phyloP scores from a whole-genome alignment of 2,797 vertebrate species.

The Enteromius trimaculatus region DNA sequence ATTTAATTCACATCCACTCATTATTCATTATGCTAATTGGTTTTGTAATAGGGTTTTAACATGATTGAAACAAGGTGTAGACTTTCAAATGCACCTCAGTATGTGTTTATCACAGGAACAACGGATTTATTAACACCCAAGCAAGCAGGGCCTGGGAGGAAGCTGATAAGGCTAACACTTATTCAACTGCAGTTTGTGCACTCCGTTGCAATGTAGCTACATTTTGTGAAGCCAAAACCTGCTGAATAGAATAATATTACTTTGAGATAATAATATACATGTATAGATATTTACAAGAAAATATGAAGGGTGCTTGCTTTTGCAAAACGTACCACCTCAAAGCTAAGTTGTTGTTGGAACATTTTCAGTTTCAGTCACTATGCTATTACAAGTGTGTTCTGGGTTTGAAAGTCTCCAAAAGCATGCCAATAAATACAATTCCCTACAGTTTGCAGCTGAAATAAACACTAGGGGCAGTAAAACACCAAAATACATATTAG shows the following conservation, averaged over 20 bases:
- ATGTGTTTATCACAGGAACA: slow-evolving; percentile 21
- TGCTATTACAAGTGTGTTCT: background rate
- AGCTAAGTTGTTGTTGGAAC: background rate
- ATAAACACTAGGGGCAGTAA: background rate
- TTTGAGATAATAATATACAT: background rate
- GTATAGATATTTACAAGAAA: background rate
- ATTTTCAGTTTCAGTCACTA: background rate
- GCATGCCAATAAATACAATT: background rate
- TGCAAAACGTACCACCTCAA: background rate
- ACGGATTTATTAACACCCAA: slow-evolving; percentile 44
- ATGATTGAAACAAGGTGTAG: slow-evolving; percentile 19
- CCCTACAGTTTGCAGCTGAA: background rate
- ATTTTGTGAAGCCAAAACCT: background rate
- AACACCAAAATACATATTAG: background rate
- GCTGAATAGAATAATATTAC: background rate
- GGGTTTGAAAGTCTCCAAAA: too few relatives aligned
- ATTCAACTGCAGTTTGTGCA: slow-evolving; percentile 20
- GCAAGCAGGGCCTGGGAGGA: slow-evolving; percentile 36
- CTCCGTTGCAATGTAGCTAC: background rate
- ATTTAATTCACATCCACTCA: background rate
- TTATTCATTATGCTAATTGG: slow-evolving; percentile 4
- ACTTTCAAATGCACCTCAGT: slow-evolving; percentile 1
- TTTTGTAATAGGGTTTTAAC: slow-evolving; percentile 11
- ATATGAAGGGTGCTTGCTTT: background rate
- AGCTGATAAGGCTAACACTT: slow-evolving; percentile 41